These are phyloP conservation scores for Stenurella melanura DNA, from an alignment of 2,888 invertebrate genomes.

Conservation along the genomic window DNA sequence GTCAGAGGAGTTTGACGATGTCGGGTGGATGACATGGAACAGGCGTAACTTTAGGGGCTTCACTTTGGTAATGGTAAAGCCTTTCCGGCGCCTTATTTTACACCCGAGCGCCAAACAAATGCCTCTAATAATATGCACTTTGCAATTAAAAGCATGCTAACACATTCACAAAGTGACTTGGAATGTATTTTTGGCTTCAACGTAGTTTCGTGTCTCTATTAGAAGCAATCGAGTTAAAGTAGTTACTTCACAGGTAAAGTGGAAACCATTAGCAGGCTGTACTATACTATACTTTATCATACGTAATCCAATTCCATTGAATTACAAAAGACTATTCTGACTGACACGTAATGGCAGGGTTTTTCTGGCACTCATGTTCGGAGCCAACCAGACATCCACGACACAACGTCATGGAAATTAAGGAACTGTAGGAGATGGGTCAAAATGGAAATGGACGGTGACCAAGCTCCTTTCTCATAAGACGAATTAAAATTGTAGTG, in stretches of 20 bases:
- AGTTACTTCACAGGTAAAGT: neutral
- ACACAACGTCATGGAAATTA: no score
- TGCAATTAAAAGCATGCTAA: neutral
- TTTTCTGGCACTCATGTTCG: no score
- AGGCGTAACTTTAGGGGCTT: constrained; percentile 30
- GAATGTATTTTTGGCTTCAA: neutral
- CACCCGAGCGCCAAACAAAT: neutral
- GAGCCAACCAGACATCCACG: no score
- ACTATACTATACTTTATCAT: neutral
- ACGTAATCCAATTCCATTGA: no score
- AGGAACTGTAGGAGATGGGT: no score
- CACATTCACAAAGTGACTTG: neutral
- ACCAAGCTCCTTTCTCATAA: no score
- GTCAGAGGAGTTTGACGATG: constrained; percentile 18
- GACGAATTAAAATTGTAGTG: no score
- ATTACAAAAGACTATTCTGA: no score
- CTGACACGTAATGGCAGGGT: no score
- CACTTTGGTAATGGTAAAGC: constrained; percentile 14
- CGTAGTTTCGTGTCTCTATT: neutral
- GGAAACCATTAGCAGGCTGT: neutral
- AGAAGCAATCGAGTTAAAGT: neutral
- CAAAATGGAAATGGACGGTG: no score
- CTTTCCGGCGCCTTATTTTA: neutral
- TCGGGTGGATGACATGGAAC: constrained; percentile 26
- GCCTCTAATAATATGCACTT: neutral